Base-by-base conservation (phyloP, 2,888 invertebrate genomes). In the Diarsia dahlii region DNA sequence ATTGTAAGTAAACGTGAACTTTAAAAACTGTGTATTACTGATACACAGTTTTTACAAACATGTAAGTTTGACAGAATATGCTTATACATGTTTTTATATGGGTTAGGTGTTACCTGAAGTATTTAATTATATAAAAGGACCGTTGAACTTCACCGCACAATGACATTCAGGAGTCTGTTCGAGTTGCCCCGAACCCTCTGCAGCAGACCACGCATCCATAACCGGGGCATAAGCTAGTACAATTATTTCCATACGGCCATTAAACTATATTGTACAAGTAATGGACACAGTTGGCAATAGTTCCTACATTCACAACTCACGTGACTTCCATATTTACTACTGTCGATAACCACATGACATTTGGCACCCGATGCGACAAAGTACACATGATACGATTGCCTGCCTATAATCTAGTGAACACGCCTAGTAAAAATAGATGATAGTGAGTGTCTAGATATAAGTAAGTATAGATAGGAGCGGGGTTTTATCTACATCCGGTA, bases 331-430 rank as follows among this genome's bases (percentile, higher is more conserved):
- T 71, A 62, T 80, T 80, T 73, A 84, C 74, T 74, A 68, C 28
- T 60, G 1, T 46, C 23, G 85, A 84, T 81, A 84, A 79, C 82
- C 75, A 39, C 10, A 56, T 84, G 82, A 78, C 82, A 84, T 74
- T 84, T 84, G 71, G 71, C 76, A 74, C 58, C 63, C 71, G 50
- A 66, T 65, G 54, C 52, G 63, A 76, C 76, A 65, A 54, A 76
- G 73, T 72, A 50, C 78, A 67, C 28, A 63, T 52, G 62, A 63
- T 52, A 65, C 28, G 48, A 54, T 56, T 58, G 79, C 6, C 46
- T 28, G 50, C 45, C 18, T 23, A 48, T 60, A 66, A 62, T 39
- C 56, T 73, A 65, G 73, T 13, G 60, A 46, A 20, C 20, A 64
- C 46, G 20, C 39, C 64, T 54, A 48, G 48, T 46, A 62, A 65